A percentile compares a stretch with the other conserved stretches of the same genome.
Conservation (phyloP, 2,888 invertebrate species). For the Pandemis heparana region DNA sequence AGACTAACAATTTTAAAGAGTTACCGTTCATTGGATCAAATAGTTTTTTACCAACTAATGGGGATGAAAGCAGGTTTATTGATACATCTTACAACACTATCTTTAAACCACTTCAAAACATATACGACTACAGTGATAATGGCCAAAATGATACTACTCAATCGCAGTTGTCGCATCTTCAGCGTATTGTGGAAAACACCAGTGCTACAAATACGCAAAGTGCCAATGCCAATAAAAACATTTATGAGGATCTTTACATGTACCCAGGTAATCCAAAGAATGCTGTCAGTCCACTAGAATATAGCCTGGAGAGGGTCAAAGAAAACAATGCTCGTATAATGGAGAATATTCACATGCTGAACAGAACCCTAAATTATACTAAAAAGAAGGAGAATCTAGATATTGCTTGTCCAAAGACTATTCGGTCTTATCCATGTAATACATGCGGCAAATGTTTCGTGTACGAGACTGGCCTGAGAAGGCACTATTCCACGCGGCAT, state of each 20-base stretch:
- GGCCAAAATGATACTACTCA: conserved; percentile 11
- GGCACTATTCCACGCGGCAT: conserved; percentile 73
- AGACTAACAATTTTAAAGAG: conserved; percentile 16
- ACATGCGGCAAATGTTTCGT: conserved; percentile 80
- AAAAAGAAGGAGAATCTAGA: conserved; percentile 77
- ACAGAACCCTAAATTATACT: conserved; percentile 76
- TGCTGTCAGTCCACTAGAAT: conserved; percentile 68
- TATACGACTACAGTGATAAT: background rate
- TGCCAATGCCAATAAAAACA: conserved; percentile 24
- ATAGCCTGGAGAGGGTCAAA: conserved; percentile 77
- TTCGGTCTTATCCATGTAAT: conserved; percentile 71
- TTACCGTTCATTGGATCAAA: background rate
- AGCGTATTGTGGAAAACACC: conserved; percentile 7
- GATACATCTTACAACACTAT: background rate
- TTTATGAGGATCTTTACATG: conserved; percentile 14
- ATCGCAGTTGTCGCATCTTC: conserved; percentile 5
- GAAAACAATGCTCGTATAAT: conserved; percentile 80
- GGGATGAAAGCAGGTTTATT: conserved; percentile 1
- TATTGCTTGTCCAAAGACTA: conserved; percentile 65
- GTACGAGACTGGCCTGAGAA: conserved; percentile 76
- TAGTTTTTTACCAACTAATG: background rate
- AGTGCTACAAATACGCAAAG: background rate
- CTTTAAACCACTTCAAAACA: conserved; percentile 1
- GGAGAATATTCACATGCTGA: conserved; percentile 80
- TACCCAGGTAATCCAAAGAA: conserved; percentile 25